Conservation (phyloP, 2,113 vertebrate genomes). For the Epinephelus moara region DNA sequence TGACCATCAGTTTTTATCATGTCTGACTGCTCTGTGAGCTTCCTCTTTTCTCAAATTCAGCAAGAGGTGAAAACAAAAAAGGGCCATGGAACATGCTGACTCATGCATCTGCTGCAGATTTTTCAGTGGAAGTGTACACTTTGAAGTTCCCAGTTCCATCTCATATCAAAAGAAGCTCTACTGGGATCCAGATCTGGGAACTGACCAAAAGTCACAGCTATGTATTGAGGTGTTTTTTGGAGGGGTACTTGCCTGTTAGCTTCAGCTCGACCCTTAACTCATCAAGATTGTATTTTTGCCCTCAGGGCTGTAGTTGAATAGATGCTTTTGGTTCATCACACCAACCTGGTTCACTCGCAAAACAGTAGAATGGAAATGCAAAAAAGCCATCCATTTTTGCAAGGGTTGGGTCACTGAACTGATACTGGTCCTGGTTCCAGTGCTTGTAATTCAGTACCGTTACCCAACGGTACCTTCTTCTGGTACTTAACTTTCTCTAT, state of each 20-base stretch:
- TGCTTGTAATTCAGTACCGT: too few relatives aligned
- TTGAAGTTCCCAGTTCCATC: constrained; percentile 32
- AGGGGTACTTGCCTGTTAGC: neutral
- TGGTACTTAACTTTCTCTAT: too few relatives aligned
- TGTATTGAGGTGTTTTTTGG: neutral
- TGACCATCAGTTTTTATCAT: neutral
- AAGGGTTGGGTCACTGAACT: neutral
- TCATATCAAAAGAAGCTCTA: constrained; percentile 29
- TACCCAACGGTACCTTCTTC: too few relatives aligned
- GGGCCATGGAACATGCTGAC: constrained; percentile 34
- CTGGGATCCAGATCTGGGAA: constrained; percentile 21
- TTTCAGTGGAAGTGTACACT: constrained; percentile 30
- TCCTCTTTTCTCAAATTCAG: constrained; percentile 22
- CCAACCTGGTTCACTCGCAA: neutral
- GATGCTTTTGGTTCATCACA: neutral
- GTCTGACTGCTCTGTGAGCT: neutral
- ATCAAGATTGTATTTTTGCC: constrained; percentile 1
- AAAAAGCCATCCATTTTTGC: neutral
- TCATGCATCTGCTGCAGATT: constrained; percentile 25
- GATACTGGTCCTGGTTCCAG: too few relatives aligned
- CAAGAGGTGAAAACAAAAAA: constrained; percentile 37
- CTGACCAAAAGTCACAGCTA: constrained; percentile 26
- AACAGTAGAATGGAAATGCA: neutral
- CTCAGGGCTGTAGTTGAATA: neutral
- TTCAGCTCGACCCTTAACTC: neutral